Evolutionary conservation across 2,797 vertebrate genomes (phyloP), one percentile per base, ranked within the genome.

Genomic region (Nannoperca australis): DNA sequence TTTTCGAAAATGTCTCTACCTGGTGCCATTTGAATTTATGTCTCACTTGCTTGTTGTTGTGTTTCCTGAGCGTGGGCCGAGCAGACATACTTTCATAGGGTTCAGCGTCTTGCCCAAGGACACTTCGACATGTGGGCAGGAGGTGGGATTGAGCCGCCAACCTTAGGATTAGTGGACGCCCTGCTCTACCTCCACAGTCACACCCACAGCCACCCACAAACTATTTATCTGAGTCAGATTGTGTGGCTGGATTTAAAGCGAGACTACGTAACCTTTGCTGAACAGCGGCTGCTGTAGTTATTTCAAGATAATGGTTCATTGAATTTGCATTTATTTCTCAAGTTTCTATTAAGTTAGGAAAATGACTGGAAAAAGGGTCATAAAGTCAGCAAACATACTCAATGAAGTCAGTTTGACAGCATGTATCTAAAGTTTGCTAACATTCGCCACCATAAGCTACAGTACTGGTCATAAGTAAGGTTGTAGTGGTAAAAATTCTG

Each of bases 1-100:
- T 81, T 90, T 87, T 79, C 81, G 72, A 73, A 92, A 87, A 90
- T 82, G 81, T 69, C 24, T 71, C 40, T 61, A 73, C 77, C 67
- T 68, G 53, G 36, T 76, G 68, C 53, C 49, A 58, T 90, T 90
- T 92, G 80, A 89, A 74, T 87, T 72, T 81, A 67, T 44, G 49
- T 65, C 62, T 71, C 59, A 65, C 82, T 79, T 84, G 58, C 85
- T 86, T 86, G 51, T 38, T 36, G 68, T 61, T 87, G 76, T 53
- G 53, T 70, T 84, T 83, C 71, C 79, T 83, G 73, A 76, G 53
- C 83, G 60, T 69, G 32, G 34, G 75, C 60, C 80, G 67, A 72
- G 71, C 76, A 70, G 73, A 47, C 60, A 50, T 55, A 70, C 67
- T 83, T 79, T 27, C 24, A 27, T 27, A 27, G 24, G 24, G 24